Evolutionary conservation across 2,113 vertebrate genomes (phyloP).

Genomic region (Ptyas mucosa): DNA sequence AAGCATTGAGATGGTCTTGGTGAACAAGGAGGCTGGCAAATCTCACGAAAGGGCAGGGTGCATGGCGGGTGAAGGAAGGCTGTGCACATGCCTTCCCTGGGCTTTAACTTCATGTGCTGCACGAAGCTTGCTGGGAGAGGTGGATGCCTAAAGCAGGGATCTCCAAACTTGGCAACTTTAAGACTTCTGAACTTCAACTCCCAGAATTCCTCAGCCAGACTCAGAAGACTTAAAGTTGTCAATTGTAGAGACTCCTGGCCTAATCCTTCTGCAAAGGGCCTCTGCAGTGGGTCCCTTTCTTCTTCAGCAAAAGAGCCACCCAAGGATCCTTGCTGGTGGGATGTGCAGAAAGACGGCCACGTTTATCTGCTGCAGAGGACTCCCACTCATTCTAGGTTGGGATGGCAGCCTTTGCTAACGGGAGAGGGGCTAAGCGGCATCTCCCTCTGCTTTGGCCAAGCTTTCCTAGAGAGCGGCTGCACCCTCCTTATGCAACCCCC

Average conservation of each 20-base stretch:
- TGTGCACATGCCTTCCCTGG: not conserved
- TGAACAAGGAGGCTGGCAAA: not conserved
- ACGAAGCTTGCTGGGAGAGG: not conserved
- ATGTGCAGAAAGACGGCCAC: too few species aligned
- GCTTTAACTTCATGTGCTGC: not conserved
- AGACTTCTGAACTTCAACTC: not conserved
- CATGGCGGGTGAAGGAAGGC: not conserved
- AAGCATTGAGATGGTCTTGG: not conserved
- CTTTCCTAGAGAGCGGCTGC: not conserved
- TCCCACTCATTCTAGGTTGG: not conserved
- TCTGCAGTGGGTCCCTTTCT: not conserved
- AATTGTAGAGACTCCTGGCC: not conserved
- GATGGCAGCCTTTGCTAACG: not conserved
- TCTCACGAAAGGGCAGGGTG: not conserved
- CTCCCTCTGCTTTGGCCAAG: not conserved
- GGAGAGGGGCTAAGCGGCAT: not conserved
- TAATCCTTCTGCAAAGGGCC: not conserved
- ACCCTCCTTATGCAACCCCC: not conserved
- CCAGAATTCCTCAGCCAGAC: not conserved
- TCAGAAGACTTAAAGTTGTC: not conserved
- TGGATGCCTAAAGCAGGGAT: not conserved
- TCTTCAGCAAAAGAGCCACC: not conserved
- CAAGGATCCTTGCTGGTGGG: not conserved
- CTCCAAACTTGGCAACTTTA: not conserved
- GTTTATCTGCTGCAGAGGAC: not conserved